phyloP scores from a whole-genome alignment of 2,113 vertebrate genomes.

The Ciconia stormi region DNA sequence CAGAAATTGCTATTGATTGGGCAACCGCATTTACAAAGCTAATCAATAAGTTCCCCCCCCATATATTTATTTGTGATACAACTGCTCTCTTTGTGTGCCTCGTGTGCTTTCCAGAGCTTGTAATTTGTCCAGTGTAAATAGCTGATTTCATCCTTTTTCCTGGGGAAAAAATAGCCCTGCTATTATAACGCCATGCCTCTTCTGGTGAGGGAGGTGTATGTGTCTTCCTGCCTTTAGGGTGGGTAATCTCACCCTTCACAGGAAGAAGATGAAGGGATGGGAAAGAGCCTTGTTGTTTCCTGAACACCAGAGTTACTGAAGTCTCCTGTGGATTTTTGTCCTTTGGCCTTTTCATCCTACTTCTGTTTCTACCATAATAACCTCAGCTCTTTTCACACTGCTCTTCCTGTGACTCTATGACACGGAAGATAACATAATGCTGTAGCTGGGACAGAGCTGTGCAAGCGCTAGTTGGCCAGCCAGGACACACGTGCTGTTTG shows the following conservation, averaged over 20 bases:
- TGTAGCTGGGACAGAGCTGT: neutral
- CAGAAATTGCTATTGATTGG: constrained; percentile 82
- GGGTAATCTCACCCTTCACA: constrained; percentile 52
- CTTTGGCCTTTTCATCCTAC: constrained; percentile 61
- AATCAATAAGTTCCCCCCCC: constrained; percentile 75
- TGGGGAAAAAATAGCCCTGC: constrained; percentile 61
- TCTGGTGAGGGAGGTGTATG: constrained; percentile 23
- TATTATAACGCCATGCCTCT: constrained; percentile 64
- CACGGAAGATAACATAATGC: constrained; percentile 19
- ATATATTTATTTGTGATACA: constrained; percentile 75
- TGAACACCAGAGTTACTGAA: constrained; percentile 41
- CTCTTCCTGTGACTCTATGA: constrained; percentile 35
- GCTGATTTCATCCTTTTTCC: constrained; percentile 79
- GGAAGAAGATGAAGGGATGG: constrained; percentile 68
- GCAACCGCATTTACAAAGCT: constrained; percentile 74
- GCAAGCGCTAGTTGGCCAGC: neutral
- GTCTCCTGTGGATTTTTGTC: constrained; percentile 64
- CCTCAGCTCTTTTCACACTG: neutral
- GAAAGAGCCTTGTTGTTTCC: constrained; percentile 68
- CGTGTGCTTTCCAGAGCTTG: constrained; percentile 77
- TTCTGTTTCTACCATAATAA: constrained; percentile 51
- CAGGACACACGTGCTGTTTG: neutral
- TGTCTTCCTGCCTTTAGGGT: constrained; percentile 37
- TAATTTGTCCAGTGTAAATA: constrained; percentile 76
- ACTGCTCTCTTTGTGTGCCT: constrained; percentile 58